phyloP scores from a whole-genome alignment of 2,113 vertebrate species.

The Phylloscopus trochilus region DNA sequence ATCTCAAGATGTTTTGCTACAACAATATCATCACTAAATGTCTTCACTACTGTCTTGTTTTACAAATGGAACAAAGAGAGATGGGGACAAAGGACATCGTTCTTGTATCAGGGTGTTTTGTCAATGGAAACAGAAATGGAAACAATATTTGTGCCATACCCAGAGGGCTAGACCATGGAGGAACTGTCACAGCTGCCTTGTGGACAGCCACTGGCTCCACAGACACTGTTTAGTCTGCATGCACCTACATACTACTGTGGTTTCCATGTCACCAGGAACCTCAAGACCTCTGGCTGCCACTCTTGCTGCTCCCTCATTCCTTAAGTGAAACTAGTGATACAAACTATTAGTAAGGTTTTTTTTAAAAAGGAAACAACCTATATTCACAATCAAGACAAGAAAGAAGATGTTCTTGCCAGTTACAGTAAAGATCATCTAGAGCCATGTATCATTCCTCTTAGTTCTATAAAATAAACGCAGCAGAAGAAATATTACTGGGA shows the following conservation, averaged over 20 bases:
- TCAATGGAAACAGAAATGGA: background rate
- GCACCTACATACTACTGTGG: background rate
- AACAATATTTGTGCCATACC: background rate
- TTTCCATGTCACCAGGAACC: background rate
- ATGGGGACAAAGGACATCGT: background rate
- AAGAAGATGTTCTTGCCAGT: background rate
- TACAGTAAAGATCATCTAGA: background rate
- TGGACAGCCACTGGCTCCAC: background rate
- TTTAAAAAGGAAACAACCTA: background rate
- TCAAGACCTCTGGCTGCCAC: background rate
- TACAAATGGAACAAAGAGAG: background rate
- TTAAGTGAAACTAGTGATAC: background rate
- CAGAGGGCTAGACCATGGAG: background rate
- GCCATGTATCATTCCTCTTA: background rate
- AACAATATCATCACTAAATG: background rate
- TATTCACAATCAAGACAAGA: background rate
- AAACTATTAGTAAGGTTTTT: background rate
- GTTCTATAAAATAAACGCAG: background rate
- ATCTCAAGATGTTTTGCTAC: background rate
- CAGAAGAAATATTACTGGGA: background rate
- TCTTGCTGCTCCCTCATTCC: background rate
- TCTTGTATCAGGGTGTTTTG: rapidly evolving
- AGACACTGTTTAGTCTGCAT: background rate
- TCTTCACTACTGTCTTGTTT: background rate
- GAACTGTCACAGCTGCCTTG: background rate